Evolutionary conservation across 2,888 invertebrate genomes (phyloP).

Genomic region (Acanthosepion pharaonis): DNA sequence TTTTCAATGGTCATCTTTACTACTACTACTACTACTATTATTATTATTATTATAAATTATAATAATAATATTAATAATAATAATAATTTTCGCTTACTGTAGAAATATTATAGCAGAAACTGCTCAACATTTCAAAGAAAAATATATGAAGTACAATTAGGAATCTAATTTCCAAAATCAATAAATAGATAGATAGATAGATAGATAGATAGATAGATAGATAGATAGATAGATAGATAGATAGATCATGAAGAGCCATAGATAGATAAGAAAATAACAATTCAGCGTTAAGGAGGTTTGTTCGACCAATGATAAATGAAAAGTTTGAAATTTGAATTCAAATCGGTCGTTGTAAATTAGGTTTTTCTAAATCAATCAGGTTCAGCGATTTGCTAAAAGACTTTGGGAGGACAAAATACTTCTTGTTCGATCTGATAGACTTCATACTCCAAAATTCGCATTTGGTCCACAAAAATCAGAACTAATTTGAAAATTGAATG

Average conservation of each 20-base stretch:
- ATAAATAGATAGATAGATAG: slow-evolving; percentile 15
- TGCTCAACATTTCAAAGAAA: too few species aligned
- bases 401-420: too few species aligned
- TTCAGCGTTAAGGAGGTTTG: too few species aligned
- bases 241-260: neutral
- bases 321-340: neutral
- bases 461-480: neutral
- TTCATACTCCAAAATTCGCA: slow-evolving; percentile 2
- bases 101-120: too few species aligned
- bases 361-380: neutral
- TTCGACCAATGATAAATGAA: too few species aligned
- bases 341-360: neutral
- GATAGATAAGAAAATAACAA: neutral
- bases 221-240: neutral
- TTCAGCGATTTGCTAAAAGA: neutral
- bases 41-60: too few species aligned
- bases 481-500: neutral
- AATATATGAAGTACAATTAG: too few species aligned
- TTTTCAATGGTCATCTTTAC: too few species aligned
- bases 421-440: neutral
- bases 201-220: neutral
- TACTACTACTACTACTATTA: too few species aligned
- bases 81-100: too few species aligned
- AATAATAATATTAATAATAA: too few species aligned
- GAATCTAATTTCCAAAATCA: too few species aligned